phyloP scores from a whole-genome alignment of 2,797 vertebrate species.

The Taenioides sp. region DNA sequence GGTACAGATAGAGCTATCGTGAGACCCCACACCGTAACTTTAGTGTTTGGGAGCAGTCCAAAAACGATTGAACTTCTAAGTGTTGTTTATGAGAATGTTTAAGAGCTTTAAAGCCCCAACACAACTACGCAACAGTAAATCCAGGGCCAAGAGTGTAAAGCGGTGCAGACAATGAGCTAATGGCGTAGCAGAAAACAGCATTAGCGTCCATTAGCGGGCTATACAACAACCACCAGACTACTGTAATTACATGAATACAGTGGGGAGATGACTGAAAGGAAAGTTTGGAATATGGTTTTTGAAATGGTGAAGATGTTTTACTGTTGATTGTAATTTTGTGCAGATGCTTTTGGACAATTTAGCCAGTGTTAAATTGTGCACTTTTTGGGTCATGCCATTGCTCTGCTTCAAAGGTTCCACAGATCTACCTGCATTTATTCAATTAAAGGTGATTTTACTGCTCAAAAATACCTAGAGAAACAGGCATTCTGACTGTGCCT shows the following conservation, averaged over 20 bases:
- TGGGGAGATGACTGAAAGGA: not conserved
- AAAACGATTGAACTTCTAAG: constrained; percentile 27
- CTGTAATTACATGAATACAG: not conserved
- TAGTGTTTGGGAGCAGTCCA: constrained; percentile 33
- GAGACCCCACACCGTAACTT: constrained; percentile 20
- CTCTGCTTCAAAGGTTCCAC: too few relatives aligned
- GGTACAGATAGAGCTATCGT: constrained; percentile 40
- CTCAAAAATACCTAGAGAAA: too few relatives aligned
- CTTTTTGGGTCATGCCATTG: too few relatives aligned
- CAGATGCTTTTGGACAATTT: too few relatives aligned
- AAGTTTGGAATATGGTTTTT: too few relatives aligned
- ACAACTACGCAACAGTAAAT: constrained; percentile 25
- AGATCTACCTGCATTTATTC: too few relatives aligned
- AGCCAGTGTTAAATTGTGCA: too few relatives aligned
- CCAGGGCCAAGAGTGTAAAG: constrained; percentile 1
- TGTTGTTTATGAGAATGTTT: constrained; percentile 46
- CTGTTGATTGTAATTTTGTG: too few relatives aligned
- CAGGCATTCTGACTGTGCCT: too few relatives aligned
- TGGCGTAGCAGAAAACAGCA: not conserved
- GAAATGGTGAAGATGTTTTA: too few relatives aligned
- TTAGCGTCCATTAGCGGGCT: not conserved
- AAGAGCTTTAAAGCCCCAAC: constrained; percentile 8
- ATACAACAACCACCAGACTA: not conserved
- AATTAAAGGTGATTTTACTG: too few relatives aligned
- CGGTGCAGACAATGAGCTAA: constrained; percentile 6